Evolutionary conservation across 2,113 vertebrate genomes (phyloP), one percentile per base, ranked within the genome.

Genomic region (Melanerpes formicivorus): DNA sequence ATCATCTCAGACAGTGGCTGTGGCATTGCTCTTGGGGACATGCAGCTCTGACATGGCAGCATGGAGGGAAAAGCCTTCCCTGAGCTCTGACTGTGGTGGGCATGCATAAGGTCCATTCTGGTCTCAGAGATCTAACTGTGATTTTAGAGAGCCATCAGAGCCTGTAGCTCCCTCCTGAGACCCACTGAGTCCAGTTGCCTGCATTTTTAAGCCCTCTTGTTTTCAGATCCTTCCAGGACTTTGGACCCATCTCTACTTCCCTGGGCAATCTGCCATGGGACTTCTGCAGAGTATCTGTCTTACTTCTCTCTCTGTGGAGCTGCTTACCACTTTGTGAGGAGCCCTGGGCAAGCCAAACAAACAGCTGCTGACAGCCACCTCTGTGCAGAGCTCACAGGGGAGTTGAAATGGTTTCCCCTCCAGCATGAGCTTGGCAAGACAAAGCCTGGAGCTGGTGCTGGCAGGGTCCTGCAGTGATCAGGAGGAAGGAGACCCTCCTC

Each of bases 351-450:
- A 87, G 56, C 27, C 27, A 21, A 29, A 14, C 16, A 48, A 56
- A 17, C 42, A 18, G 25, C 37, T 40, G 58, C 58, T 34, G 52
- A 37, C 42, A 58, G 25, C 46, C 60, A 81, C 34, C n/a, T 71
- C 69, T 18, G 50, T 48, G 71, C 71, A 27, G 52, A 54, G 40
- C 56, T 48, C 30, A 56, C 25, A 19, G 50, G 14, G 62, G 10
- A 74, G n/a, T 4, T 32, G 11, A 5, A 58, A 25, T 40, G 4
- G 0, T 12, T 27, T 18, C 32, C 18, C 5, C 29, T 54, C 23
- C 5, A 21, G 19, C 3, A 2, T 9, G 25, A 42, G 7, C 58
- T 85, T 0, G 1, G 30, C 73, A 54, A n/a, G 19, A 50, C n/a
- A 54, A 72, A 86, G 22, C 22, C 48, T 7, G 29, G 42, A 37